Evolutionary conservation across 2,797 vertebrate genomes (phyloP), one percentile per base, ranked within the genome.

Genomic region (Pterois miles): DNA sequence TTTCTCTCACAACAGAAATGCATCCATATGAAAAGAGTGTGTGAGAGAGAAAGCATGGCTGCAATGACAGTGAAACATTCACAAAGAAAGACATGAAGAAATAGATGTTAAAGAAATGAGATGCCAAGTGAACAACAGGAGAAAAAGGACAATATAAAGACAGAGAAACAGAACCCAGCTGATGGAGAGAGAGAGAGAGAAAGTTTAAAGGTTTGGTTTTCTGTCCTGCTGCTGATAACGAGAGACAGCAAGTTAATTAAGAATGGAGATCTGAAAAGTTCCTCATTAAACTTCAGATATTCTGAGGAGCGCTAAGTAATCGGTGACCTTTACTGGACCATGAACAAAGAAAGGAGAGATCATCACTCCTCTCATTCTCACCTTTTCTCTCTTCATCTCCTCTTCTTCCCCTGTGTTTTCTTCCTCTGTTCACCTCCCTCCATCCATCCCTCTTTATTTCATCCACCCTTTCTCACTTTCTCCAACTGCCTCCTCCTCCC

Each of bases 261-360:
- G 64, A 83, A 20, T n/a, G 65, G n/a, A 20, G 34, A 72, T 65
- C 81, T 76, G 40, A 4, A 6, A 58, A 46, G 33, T 64, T 81
- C 54, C 64, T 88, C 72, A 71, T 76, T 83, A 80, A 64, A 78
- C 65, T 73, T n/a, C 12, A 59, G 78, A 80, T 70, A 65, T 80
- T 77, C 78, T 48, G 62, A 70, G 56, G 57, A 59, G 59, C 8
- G 20, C 46, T 74, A 31, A 74, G 56, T 58, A 38, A 79, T 66
- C 50, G 69, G 29, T 86, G 82, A 88, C 84, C 72, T 85, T 71
- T 76, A 58, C 48, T 14, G 40, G 29, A 62, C 43, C 60, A 9
- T 8, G 48, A 70, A 66, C 50, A 57, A 29, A 58, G 72, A 53
- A 14, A 33, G 34, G n/a, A 18, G 36, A 64, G 48, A 59, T 22